Evolutionary conservation across 2,113 vertebrate genomes (phyloP).

Genomic region (Uria aalge): DNA sequence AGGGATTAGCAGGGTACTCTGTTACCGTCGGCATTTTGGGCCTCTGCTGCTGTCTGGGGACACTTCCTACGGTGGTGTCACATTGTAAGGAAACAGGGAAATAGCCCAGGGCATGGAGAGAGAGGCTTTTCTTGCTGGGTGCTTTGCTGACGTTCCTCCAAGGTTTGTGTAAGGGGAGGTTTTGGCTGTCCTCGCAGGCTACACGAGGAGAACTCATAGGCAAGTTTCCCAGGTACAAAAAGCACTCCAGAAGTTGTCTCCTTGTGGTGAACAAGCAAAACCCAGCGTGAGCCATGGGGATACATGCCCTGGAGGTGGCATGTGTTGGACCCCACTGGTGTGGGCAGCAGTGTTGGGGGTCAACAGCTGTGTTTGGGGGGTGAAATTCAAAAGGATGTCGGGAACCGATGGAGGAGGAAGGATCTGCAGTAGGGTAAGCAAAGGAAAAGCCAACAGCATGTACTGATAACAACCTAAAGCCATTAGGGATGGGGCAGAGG

Average conservation of each 20-base stretch:
- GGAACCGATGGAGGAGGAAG: neutral
- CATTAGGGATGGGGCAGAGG: neutral
- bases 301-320: neutral
- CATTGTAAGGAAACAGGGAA: fast-evolving
- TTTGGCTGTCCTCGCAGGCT: neutral
- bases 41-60: neutral
- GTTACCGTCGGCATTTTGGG: neutral
- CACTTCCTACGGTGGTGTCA: neutral
- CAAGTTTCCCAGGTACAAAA: neutral
- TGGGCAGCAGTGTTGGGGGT: neutral
- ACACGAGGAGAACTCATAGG: neutral
- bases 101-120: neutral
- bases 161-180: neutral
- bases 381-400: neutral
- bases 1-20: neutral
- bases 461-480: neutral
- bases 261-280: neutral
- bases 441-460: neutral
- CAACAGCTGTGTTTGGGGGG: neutral
- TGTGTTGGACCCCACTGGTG: neutral
- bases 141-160: neutral
- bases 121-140: neutral
- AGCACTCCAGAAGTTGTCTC: neutral
- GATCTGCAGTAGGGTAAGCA: neutral
- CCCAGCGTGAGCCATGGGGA: neutral